Evolutionary conservation across 1,140 invertebrate species (phyloP).

Genomic region (Bombus sylvicola): DNA sequence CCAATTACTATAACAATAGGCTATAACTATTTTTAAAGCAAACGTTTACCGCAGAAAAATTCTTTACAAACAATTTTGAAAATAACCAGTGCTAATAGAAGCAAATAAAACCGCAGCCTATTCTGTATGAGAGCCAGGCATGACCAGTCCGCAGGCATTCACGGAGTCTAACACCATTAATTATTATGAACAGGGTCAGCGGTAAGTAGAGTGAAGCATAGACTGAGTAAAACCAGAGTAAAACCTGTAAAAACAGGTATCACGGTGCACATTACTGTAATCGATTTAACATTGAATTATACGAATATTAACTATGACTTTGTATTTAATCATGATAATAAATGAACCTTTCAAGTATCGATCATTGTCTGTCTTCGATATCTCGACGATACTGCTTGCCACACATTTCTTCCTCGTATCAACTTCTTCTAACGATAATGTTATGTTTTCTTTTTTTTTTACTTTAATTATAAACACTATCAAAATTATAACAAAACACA

Average conservation of each 20-base stretch:
- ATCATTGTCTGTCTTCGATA: constrained; percentile 40
- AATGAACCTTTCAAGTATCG: constrained; percentile 35
- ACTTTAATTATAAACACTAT: background rate
- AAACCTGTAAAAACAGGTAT: constrained; percentile 41
- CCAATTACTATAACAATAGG: background rate
- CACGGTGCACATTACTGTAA: background rate
- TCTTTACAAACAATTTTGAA: background rate
- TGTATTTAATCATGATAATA: background rate
- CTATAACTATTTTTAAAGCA: background rate
- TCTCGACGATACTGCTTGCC: constrained; percentile 13
- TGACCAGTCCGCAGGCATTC: constrained; percentile 50
- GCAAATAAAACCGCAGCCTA: background rate
- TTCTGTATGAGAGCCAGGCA: constrained; percentile 46
- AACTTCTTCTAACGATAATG: background rate
- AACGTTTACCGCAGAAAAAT: background rate
- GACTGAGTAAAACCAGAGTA: constrained; percentile 42
- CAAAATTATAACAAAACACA: background rate
- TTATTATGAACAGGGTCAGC: constrained; percentile 68
- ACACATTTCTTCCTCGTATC: constrained; percentile 5
- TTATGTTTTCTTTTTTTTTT: background rate
- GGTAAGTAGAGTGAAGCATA: constrained; percentile 68
- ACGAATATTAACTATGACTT: background rate
- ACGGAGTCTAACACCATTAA: constrained; percentile 63
- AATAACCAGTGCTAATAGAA: background rate
- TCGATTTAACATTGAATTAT: background rate